phyloP scores from a whole-genome alignment of 2,113 vertebrate genomes.

The Bagarius yarrelli region DNA sequence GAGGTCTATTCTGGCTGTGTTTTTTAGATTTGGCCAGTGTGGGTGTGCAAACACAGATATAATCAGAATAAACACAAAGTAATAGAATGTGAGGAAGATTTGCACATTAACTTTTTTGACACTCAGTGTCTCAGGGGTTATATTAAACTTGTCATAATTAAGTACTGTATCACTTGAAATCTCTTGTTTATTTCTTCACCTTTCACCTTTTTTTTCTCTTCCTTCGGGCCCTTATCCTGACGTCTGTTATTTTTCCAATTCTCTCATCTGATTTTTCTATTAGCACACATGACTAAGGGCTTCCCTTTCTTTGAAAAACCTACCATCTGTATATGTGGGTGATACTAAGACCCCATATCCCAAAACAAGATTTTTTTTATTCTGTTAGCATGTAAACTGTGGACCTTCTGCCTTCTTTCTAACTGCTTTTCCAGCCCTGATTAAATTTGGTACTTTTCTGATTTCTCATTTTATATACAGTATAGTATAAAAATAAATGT shows the following conservation, averaged over 20 bases:
- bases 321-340: not conserved
- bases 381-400: not conserved
- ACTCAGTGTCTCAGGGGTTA: not conserved
- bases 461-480: not conserved
- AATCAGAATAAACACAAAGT: not conserved
- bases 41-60: not conserved
- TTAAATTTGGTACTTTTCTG: not conserved
- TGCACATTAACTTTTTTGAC: not conserved
- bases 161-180: not conserved
- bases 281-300: not conserved
- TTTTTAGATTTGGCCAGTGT: not conserved
- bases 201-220: not conserved
- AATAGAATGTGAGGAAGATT: not conserved
- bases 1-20: not conserved
- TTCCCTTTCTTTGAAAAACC: not conserved
- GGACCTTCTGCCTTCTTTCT: not conserved
- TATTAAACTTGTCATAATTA: not conserved
- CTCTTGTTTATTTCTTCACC: not conserved
- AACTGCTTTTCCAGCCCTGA: not conserved
- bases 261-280: slow-evolving; percentile 10
- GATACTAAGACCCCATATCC: not conserved
- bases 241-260: not conserved
- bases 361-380: not conserved
- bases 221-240: not conserved
- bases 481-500: too few species aligned